Evolutionary conservation across 2,113 vertebrate species (phyloP).

Genomic region (Podarcis raffonei): DNA sequence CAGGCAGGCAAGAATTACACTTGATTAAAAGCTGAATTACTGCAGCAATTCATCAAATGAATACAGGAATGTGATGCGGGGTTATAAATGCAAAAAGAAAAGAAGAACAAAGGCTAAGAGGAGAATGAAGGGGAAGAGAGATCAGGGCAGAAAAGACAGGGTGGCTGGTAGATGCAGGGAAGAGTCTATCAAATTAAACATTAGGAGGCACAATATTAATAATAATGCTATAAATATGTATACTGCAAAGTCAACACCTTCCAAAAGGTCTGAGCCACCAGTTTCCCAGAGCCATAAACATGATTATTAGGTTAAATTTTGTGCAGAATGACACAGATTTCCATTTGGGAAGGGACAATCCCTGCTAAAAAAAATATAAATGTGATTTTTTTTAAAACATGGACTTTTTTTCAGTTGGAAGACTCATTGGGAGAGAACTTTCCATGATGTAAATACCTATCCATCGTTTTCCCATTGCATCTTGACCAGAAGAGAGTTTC

Average conservation of each 20-base stretch:
- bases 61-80: not conserved
- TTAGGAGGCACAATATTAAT: not conserved
- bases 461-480: not conserved
- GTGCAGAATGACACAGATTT: not conserved
- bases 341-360: not conserved
- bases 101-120: not conserved
- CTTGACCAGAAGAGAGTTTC: not conserved
- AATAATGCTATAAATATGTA: not conserved
- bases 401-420: not conserved
- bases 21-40: conserved; percentile 19
- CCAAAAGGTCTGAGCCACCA: not conserved
- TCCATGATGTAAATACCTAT: no score
- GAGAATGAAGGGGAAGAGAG: not conserved
- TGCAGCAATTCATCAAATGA: not conserved
- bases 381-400: not conserved
- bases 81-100: not conserved
- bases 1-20: not conserved
- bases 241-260: not conserved
- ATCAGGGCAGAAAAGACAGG: not conserved
- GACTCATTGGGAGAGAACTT: no score
- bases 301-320: not conserved
- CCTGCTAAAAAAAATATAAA: no score
- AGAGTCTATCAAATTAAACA: not conserved
- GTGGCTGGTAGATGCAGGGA: not conserved
- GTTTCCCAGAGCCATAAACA: not conserved